Evolutionary conservation across 2,113 vertebrate species (phyloP).

Genomic region (Zapus hudsonius): DNA sequence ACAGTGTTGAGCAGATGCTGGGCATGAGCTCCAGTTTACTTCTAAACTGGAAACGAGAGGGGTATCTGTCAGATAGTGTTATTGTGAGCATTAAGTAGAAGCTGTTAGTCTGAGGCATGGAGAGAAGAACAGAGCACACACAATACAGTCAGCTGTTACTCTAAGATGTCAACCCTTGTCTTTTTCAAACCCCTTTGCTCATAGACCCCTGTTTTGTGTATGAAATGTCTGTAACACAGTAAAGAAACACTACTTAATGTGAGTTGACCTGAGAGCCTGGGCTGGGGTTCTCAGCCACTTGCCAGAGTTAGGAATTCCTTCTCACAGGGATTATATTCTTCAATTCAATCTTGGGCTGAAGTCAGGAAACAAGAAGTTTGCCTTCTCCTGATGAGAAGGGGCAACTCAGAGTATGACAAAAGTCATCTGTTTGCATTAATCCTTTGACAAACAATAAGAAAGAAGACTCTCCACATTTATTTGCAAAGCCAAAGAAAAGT

Average conservation of each 20-base stretch:
- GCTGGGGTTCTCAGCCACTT: not conserved
- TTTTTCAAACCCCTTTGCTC: not conserved
- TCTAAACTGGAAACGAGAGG: not conserved
- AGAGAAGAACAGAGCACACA: not conserved
- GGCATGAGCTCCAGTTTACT: not conserved
- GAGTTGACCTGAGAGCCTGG: not conserved
- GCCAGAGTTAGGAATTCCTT: not conserved
- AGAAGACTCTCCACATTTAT: not conserved
- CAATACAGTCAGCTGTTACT: not conserved
- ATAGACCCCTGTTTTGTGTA: not conserved
- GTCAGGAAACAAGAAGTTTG: not conserved
- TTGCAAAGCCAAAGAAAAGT: constrained; percentile 5
- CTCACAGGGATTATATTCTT: no score
- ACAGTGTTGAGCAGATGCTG: not conserved
- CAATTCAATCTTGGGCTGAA: not conserved
- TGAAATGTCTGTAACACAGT: not conserved
- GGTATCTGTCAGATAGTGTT: not conserved
- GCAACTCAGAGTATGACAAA: not conserved
- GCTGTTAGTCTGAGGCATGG: no score
- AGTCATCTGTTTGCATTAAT: not conserved
- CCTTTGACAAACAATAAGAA: not conserved
- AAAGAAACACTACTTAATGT: not conserved
- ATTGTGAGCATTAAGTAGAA: not conserved
- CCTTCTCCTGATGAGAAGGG: not conserved
- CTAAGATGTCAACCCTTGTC: not conserved